phyloP scores from a whole-genome alignment of 2,113 vertebrate species.

The Percina caprodes region DNA sequence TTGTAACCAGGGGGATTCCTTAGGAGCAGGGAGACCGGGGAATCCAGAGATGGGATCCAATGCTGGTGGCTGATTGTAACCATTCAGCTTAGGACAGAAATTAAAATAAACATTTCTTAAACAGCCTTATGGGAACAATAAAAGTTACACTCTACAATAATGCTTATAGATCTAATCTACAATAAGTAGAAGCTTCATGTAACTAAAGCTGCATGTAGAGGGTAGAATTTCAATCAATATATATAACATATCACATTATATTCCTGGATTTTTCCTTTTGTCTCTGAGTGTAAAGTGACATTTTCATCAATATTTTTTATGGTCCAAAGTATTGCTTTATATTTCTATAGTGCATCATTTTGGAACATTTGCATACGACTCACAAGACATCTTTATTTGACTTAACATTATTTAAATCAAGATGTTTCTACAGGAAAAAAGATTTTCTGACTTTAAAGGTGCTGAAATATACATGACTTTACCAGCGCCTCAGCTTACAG shows the following conservation, averaged over 20 bases:
- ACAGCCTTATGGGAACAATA: slow-evolving; percentile 17
- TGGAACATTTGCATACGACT: not conserved
- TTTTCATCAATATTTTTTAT: slow-evolving; percentile 5
- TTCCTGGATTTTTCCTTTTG: slow-evolving; percentile 20
- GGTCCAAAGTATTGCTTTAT: not conserved
- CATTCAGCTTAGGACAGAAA: slow-evolving; percentile 43
- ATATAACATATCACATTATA: not conserved
- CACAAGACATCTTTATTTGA: not conserved
- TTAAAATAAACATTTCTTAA: slow-evolving; percentile 37
- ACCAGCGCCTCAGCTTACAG: not conserved
- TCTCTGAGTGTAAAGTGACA: not conserved
- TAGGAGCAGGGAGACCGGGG: slow-evolving; percentile 52
- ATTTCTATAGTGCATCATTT: not conserved
- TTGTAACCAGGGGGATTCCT: slow-evolving; percentile 67
- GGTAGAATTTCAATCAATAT: slow-evolving; percentile 48
- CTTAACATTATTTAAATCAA: not conserved
- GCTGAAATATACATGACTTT: not conserved
- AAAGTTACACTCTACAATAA: not conserved
- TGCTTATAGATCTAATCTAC: not conserved
- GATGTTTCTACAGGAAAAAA: not conserved
- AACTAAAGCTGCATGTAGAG: not conserved
- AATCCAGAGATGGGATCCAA: slow-evolving; percentile 50
- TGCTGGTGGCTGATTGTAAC: slow-evolving; percentile 32
- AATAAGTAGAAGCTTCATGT: slow-evolving; percentile 20
- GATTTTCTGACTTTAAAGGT: not conserved